phyloP scores from a whole-genome alignment of 2,797 vertebrate species.

The Crenuchus spilurus region DNA sequence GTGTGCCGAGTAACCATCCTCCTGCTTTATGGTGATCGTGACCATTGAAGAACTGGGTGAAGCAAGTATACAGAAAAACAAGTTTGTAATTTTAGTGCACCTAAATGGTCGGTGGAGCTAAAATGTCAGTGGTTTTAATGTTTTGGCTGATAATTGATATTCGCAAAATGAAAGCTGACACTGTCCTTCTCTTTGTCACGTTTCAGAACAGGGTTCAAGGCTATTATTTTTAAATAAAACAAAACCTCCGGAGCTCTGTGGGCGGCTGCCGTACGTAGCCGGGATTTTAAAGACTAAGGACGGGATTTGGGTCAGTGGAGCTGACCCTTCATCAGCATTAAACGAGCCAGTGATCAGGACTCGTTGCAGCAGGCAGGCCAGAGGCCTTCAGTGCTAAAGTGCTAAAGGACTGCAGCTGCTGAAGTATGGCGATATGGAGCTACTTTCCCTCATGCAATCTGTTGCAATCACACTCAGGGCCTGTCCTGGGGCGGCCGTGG shows the following conservation, averaged over 20 bases:
- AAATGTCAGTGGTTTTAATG: too few relatives aligned
- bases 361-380: background rate
- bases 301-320: background rate
- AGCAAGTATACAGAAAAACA: too few relatives aligned
- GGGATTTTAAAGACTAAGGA: background rate
- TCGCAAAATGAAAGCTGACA: too few relatives aligned
- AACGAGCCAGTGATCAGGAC: background rate
- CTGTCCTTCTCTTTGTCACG: too few relatives aligned
- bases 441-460: conserved; percentile 13
- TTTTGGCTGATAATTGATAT: too few relatives aligned
- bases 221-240: too few relatives aligned
- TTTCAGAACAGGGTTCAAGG: too few relatives aligned
- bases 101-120: too few relatives aligned
- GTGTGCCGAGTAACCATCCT: too few relatives aligned
- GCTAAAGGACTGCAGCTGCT: background rate
- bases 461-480: conserved; percentile 18
- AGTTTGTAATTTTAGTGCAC: too few relatives aligned
- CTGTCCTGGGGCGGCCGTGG: background rate
- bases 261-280: background rate
- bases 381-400: background rate
- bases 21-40: too few relatives aligned
- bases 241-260: background rate
- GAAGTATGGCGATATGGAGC: background rate
- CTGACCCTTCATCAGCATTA: background rate
- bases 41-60: too few relatives aligned